These are phyloP conservation scores for Artibeus jamaicensis DNA, from an alignment of 2,797 vertebrate genomes.

Conservation along the genomic window DNA sequence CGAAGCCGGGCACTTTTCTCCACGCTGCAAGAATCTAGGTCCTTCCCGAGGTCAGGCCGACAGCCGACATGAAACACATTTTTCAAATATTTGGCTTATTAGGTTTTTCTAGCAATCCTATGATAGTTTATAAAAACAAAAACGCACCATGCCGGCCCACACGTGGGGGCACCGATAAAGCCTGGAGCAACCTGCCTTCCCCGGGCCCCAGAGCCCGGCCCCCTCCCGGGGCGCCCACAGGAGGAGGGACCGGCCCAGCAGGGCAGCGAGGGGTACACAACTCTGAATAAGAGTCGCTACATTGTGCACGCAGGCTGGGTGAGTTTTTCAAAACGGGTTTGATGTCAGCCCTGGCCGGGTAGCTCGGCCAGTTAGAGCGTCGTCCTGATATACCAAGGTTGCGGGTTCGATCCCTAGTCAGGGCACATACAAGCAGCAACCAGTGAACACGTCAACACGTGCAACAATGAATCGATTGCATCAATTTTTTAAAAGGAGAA, in stretches of 20 bases:
- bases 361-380: background rate
- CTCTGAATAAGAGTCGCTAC: background rate
- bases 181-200: background rate
- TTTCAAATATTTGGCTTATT: constrained; percentile 55
- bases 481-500: too few species aligned
- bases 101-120: background rate
- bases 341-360: too few species aligned
- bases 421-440: too few species aligned
- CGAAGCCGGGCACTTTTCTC: background rate
- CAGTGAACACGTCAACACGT: too few species aligned
- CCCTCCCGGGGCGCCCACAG: too few species aligned
- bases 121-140: background rate
- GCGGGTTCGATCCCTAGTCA: too few species aligned
- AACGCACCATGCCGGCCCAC: background rate
- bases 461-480: too few species aligned
- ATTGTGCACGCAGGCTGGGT: fast-evolving
- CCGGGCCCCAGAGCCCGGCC: background rate
- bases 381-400: too few species aligned
- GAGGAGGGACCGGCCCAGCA: fast-evolving
- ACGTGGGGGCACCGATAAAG: background rate
- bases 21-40: constrained; percentile 4
- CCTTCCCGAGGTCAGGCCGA: constrained; percentile 51
- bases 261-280: fast-evolving
- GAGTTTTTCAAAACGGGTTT: background rate
- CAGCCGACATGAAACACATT: constrained; percentile 30